A percentile compares a stretch with the other conserved stretches of the same genome.
These are phyloP conservation scores for Epirrhoe tristata DNA, from an alignment of 2,888 invertebrate genomes.

Conservation along the genomic window DNA sequence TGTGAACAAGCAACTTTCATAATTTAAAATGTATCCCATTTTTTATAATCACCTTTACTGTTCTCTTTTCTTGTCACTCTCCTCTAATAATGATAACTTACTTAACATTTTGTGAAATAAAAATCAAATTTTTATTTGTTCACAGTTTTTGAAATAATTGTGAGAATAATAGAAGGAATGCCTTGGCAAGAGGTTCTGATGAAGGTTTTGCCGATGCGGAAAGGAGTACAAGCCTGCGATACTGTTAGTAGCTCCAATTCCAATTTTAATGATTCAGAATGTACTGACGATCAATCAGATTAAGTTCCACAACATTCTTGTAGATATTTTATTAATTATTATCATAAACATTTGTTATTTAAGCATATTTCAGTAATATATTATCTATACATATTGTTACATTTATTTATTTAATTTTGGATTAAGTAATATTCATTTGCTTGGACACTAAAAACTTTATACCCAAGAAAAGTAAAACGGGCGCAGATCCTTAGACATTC, in stretches of 20 bases:
- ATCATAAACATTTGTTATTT: not conserved
- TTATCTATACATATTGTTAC: not conserved
- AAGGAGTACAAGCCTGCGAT: slow-evolving; percentile 86
- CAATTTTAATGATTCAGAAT: slow-evolving; percentile 58
- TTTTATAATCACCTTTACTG: too few relatives aligned
- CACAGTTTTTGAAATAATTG: slow-evolving; percentile 93
- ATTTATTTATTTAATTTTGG: not conserved
- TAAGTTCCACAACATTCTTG: slow-evolving; percentile 4
- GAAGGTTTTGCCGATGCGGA: slow-evolving; percentile 91
- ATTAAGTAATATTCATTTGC: not conserved
- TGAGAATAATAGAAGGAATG: slow-evolving; percentile 90
- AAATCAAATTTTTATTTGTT: slow-evolving; percentile 47
- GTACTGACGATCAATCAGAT: slow-evolving; percentile 49
- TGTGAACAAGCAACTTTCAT: too few relatives aligned
- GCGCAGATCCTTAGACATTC: too few relatives aligned
- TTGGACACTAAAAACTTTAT: too few relatives aligned
- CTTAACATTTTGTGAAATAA: slow-evolving; percentile 1
- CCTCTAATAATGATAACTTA: too few relatives aligned
- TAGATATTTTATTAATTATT: slow-evolving; percentile 1
- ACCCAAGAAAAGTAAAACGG: not conserved
- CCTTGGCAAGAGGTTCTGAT: slow-evolving; percentile 93
- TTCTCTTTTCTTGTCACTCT: too few relatives aligned
- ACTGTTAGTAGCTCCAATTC: slow-evolving; percentile 58
- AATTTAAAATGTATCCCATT: too few relatives aligned
- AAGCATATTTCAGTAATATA: not conserved